These are phyloP conservation scores for Nudaria mundana DNA, from an alignment of 2,888 invertebrate species.

Conservation along the genomic window DNA sequence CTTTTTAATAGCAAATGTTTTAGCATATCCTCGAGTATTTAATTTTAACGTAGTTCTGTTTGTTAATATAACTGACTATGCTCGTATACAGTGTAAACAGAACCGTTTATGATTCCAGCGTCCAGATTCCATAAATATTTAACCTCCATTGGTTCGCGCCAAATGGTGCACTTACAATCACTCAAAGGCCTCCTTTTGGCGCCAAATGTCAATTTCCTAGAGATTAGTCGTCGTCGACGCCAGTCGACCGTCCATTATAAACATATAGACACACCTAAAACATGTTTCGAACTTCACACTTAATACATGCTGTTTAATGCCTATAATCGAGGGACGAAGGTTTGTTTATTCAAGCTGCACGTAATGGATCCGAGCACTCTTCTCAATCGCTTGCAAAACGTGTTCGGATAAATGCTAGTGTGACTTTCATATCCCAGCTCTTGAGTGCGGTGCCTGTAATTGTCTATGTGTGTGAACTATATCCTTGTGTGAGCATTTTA, in stretches of 20 bases:
- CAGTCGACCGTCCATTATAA: constrained; percentile 47
- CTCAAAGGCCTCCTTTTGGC: constrained; percentile 59
- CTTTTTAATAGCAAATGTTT: too few relatives aligned
- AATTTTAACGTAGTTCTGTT: too few relatives aligned
- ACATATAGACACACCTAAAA: constrained; percentile 27
- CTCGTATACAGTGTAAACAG: constrained; percentile 28
- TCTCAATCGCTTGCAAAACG: constrained; percentile 69
- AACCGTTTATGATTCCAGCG: constrained; percentile 51
- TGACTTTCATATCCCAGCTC: constrained; percentile 67
- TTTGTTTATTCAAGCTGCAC: constrained; percentile 60
- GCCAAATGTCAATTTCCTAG: constrained; percentile 71
- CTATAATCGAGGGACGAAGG: constrained; percentile 47
- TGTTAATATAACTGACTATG: too few relatives aligned
- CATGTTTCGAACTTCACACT: constrained; percentile 15
- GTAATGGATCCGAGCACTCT: constrained; percentile 72
- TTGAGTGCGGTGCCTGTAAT: constrained; percentile 39
- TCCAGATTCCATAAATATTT: constrained; percentile 61
- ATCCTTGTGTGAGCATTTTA: constrained; percentile 35
- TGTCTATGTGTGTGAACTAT: constrained; percentile 40
- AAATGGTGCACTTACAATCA: constrained; percentile 59
- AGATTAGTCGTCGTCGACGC: constrained; percentile 55
- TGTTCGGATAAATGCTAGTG: constrained; percentile 71
- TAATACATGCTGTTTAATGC: constrained; percentile 36
- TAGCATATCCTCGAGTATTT: too few relatives aligned
- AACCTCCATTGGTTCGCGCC: constrained; percentile 51